These are phyloP conservation scores for Aethina tumida DNA, from an alignment of 1,140 invertebrate genomes.

Conservation along the genomic window DNA sequence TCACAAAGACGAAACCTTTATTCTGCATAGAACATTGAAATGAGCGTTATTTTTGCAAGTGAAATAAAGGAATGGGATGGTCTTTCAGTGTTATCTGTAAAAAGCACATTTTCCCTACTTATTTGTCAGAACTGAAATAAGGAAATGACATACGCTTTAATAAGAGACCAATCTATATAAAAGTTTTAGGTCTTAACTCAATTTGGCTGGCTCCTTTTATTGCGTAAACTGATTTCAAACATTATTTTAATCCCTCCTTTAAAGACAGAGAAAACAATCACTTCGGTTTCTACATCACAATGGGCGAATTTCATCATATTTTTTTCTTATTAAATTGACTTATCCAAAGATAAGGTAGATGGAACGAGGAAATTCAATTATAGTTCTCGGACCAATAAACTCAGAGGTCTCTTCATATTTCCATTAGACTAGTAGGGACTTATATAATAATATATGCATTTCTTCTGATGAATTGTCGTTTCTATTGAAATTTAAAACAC, in stretches of 20 bases:
- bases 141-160: conserved; percentile 19
- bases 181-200: conserved; percentile 12
- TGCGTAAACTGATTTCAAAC: conserved; percentile 13
- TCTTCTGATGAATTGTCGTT: too few relatives aligned
- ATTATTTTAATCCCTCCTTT: conserved; percentile 11
- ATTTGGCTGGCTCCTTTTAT: conserved; percentile 13
- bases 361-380: too few relatives aligned
- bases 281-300: neutral
- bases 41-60: conserved; percentile 23
- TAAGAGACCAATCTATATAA: conserved; percentile 15
- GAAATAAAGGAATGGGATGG: conserved; percentile 24
- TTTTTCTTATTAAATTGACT: too few relatives aligned
- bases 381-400: too few relatives aligned
- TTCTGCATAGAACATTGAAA: conserved; percentile 15
- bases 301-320: too few relatives aligned
- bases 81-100: conserved; percentile 22
- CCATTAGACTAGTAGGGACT: too few relatives aligned
- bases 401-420: too few relatives aligned
- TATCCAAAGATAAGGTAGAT: too few relatives aligned
- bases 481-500: too few relatives aligned
- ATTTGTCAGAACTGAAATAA: conserved; percentile 18
- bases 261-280: neutral
- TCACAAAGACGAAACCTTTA: conserved; percentile 7
- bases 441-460: too few relatives aligned
- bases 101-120: conserved; percentile 23